phyloP scores from a whole-genome alignment of 2,797 vertebrate species.

The Danio choprae region DNA sequence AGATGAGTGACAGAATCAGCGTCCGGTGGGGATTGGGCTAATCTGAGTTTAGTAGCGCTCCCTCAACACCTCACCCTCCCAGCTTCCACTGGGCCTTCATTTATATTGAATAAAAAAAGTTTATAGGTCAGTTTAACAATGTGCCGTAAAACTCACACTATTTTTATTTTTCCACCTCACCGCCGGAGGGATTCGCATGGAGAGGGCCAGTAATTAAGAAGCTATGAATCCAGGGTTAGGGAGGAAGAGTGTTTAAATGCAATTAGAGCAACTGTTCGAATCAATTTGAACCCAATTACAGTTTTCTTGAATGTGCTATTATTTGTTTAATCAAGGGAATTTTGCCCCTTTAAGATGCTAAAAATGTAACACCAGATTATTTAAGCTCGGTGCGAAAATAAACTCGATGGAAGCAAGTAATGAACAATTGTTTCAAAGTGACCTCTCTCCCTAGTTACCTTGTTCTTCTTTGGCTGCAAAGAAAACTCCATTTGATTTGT shows the following conservation, averaged over 20 bases:
- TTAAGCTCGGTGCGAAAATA: conserved; percentile 57
- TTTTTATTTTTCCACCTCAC: conserved; percentile 75
- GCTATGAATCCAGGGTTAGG: conserved; percentile 73
- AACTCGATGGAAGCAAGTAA: conserved; percentile 66
- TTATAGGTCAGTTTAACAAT: conserved; percentile 69
- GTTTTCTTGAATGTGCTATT: conserved; percentile 75
- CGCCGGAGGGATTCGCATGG: conserved; percentile 69
- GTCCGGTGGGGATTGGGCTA: conserved; percentile 81
- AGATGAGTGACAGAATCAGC: conserved; percentile 46
- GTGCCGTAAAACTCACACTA: conserved; percentile 65
- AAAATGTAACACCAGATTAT: conserved; percentile 69
- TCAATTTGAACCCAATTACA: conserved; percentile 80
- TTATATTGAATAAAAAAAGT: conserved; percentile 67
- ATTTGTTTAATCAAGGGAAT: conserved; percentile 80
- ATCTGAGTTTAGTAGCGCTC: conserved; percentile 75
- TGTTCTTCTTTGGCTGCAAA: conserved; percentile 33
- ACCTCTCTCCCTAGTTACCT: conserved; percentile 59
- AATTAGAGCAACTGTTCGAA: conserved; percentile 76
- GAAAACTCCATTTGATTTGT: conserved; percentile 58
- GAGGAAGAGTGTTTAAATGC: conserved; percentile 80
- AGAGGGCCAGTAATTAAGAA: conserved; percentile 78
- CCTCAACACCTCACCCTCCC: conserved; percentile 32
- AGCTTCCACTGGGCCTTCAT: conserved; percentile 49
- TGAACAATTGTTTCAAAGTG: conserved; percentile 72
- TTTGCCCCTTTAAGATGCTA: conserved; percentile 71